Conservation (phyloP, 2,797 vertebrate genomes). For the Chaenodraco wilsoni region DNA sequence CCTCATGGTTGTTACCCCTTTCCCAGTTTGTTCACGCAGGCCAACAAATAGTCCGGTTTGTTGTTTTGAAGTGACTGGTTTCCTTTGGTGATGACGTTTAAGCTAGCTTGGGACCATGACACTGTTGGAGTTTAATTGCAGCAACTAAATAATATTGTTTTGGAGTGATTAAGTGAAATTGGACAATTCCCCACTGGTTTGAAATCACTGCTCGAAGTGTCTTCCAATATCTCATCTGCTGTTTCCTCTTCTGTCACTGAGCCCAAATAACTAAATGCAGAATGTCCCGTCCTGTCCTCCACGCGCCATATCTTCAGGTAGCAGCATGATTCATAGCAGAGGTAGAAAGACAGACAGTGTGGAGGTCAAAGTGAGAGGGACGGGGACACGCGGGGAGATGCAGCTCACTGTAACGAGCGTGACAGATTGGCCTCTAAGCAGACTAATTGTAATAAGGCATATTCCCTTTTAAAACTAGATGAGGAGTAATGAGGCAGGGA, state of each 20-base stretch:
- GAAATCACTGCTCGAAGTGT: background rate
- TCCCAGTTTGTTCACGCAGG: too few species aligned
- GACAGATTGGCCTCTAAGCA: constrained; percentile 75
- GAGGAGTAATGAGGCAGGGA: constrained; percentile 74
- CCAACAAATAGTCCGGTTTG: too few species aligned
- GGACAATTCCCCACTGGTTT: too few species aligned
- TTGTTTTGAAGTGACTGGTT: too few species aligned
- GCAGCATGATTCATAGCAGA: constrained; percentile 19
- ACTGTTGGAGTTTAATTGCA: too few species aligned
- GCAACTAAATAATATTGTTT: too few species aligned
- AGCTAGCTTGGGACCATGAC: too few species aligned
- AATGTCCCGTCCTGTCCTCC: constrained; percentile 11
- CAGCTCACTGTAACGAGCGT: constrained; percentile 60
- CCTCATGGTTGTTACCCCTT: too few species aligned
- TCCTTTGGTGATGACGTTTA: too few species aligned
- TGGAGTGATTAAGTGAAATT: too few species aligned
- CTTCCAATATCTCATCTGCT: constrained; percentile 12
- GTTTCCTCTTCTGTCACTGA: constrained; percentile 18
- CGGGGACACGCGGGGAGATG: constrained; percentile 21
- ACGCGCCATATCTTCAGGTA: constrained; percentile 12
- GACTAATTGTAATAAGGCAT: constrained; percentile 75
- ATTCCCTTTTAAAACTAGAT: constrained; percentile 77
- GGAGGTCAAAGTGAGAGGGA: constrained; percentile 13
- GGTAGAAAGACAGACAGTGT: constrained; percentile 16
- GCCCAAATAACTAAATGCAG: constrained; percentile 26